Base-by-base conservation (phyloP, 2,113 vertebrate species). In the Cyprinodon brontotheroides region DNA sequence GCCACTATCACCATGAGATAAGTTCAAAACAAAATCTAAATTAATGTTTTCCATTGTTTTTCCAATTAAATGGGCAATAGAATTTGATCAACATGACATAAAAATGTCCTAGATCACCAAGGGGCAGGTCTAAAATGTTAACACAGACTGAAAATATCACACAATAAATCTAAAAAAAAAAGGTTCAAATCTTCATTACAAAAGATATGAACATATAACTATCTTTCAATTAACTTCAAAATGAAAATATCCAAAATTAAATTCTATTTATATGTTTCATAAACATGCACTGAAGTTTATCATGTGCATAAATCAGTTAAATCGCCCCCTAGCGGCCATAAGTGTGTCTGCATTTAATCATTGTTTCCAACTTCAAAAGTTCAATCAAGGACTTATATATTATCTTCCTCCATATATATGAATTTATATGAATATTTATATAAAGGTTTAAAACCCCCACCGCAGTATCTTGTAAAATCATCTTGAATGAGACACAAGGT, bases 251-350 rank as follows among this genome's bases (percentile, higher is more conserved):
- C 7, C 50, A 2, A 20, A 57, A 57, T 57, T 10, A 57, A n/a
- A 57, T 57, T n/a, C 20, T 9, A 57, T 7, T 11, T 7, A 57
- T 20, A 57, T 57, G 41, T 41, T 22, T 60, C 10, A 11, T 22
- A 14, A 37, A 17, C 12, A 17, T 68, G 4, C 38, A n/a, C 36
- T 39, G 13, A 1, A 11, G 36, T 68, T 70, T 70, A 22, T 68
- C 48, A 68, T 53, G 14, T 36, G 12, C 22, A 62, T 3, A 6
- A 48, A n/a, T 62, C 65, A 4, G 39, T 72, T 72, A 65, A 45
- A 81, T 72, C 81, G 37, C 89, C 89, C 3, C 67, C 89, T 85
- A 63, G 87, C 84, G 90, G 90, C 75, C 0, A 67, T 1, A 47
- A 0, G 0, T 6, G 4, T 53, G 1, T 36, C 9, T 57, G 68